A percentile compares a stretch with the other conserved stretches of the same genome.
Evolutionary conservation across 2,888 invertebrate genomes (phyloP).

Genomic region (Osmoderma eremita): DNA sequence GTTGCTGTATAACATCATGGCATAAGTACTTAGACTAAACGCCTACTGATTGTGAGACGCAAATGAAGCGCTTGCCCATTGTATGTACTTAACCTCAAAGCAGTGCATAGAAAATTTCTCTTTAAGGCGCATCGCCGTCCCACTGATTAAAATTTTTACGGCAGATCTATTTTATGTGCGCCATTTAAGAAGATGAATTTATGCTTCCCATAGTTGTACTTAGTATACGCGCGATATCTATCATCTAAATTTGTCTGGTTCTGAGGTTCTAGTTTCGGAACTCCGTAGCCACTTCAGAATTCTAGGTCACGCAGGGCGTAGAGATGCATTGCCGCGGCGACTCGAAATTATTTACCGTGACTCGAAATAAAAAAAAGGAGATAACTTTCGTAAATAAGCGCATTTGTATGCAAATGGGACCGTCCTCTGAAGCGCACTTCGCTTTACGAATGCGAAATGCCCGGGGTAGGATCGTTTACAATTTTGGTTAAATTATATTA

Average conservation of each 20-base stretch:
- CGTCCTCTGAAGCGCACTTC: constrained; percentile 20
- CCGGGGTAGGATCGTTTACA: constrained; percentile 16
- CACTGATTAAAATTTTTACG: constrained; percentile 14
- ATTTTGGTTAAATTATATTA: constrained; percentile 32
- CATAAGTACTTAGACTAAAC: no score
- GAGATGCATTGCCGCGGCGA: constrained; percentile 5
- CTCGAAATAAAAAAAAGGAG: constrained; percentile 18
- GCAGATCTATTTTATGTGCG: constrained; percentile 7
- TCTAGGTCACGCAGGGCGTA: not conserved
- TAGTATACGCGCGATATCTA: constrained; percentile 10
- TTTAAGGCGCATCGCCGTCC: constrained; percentile 7
- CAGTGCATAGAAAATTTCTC: not conserved
- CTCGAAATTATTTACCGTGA: constrained; percentile 30
- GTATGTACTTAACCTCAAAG: constrained; percentile 8
- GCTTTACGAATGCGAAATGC: constrained; percentile 28
- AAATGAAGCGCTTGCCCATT: not conserved
- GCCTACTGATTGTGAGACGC: not conserved
- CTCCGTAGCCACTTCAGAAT: not conserved
- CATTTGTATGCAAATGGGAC: constrained; percentile 33
- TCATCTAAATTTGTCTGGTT: constrained; percentile 22
- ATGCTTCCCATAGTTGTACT: constrained; percentile 10
- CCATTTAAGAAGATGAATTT: constrained; percentile 19
- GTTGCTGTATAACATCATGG: no score
- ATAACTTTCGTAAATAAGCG: constrained; percentile 18
- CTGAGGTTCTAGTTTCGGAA: constrained; percentile 8